phyloP scores from a whole-genome alignment of 2,888 invertebrate genomes.

The Cylloceria caligata region DNA sequence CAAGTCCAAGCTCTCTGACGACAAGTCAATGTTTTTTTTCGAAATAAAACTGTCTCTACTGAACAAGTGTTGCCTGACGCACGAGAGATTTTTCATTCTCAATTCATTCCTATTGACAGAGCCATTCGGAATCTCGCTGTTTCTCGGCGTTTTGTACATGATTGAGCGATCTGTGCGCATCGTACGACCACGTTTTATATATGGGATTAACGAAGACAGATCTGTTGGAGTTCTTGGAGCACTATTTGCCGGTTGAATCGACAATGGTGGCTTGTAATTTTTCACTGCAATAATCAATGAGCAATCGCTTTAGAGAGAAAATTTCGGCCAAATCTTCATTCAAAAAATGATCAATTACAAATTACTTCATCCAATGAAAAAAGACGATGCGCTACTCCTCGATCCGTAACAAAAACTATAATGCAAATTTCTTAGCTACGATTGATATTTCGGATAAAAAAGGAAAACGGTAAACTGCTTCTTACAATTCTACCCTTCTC shows the following conservation, averaged over 20 bases:
- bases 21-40: constrained; percentile 74
- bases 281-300: constrained; percentile 74
- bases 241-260: constrained; percentile 81
- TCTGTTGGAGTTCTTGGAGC: constrained; percentile 75
- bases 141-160: constrained; percentile 82
- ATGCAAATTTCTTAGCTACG: no score
- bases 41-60: constrained; percentile 79
- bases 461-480: no score
- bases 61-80: constrained; percentile 82
- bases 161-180: constrained; percentile 81
- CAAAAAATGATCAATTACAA: not conserved
- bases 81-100: constrained; percentile 74
- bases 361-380: not conserved
- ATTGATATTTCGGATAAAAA: no score
- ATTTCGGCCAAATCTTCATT: not conserved
- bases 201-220: constrained; percentile 80
- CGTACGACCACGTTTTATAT: constrained; percentile 79
- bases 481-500: no score
- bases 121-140: constrained; percentile 46
- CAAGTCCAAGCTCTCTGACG: constrained; percentile 78
- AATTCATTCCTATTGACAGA: constrained; percentile 55
- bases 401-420: no score
- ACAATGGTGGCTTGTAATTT: constrained; percentile 79
- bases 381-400: no score
- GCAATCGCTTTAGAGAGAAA: not conserved